Conservation (phyloP, 2,888 invertebrate genomes). For the Chalcis sispes region DNA sequence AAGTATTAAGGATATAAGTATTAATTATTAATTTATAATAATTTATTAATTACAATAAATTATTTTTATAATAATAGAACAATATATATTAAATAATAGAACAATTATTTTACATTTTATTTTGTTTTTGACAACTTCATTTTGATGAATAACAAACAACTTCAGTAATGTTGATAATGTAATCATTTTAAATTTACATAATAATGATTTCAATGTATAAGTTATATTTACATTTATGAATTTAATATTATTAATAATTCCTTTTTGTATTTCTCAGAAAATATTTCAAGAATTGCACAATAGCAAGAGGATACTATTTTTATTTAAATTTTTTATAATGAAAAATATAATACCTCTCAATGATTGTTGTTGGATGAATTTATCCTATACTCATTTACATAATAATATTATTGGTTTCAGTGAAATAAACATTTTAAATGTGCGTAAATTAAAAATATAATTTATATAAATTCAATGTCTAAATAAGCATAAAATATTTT, state of each 20-base stretch:
- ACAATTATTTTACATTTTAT: conserved; percentile 6
- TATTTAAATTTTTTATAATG: neutral
- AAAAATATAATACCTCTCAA: neutral
- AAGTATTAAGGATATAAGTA: neutral
- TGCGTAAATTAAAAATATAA: neutral
- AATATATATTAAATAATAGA: too few relatives aligned
- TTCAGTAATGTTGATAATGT: conserved; percentile 3
- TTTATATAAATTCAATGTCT: neutral
- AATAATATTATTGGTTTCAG: neutral
- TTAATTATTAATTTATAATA: neutral
- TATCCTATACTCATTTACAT: neutral
- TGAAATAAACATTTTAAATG: too few relatives aligned
- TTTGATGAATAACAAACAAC: conserved; percentile 12
- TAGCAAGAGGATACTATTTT: too few relatives aligned
- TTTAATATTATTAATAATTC: conserved; percentile 61
- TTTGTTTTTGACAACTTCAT: conserved; percentile 28
- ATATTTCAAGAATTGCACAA: neutral
- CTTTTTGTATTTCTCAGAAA: conserved; percentile 55
- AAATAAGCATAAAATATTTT: neutral
- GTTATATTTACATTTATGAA: conserved; percentile 66
- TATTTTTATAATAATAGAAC: conserved; percentile 7
- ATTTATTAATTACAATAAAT: neutral
- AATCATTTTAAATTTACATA: neutral
- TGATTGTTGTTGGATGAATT: neutral
- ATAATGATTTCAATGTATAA: conserved; percentile 62